Evolutionary conservation across 2,888 invertebrate genomes (phyloP).

Genomic region (Yponomeuta plumbellus): DNA sequence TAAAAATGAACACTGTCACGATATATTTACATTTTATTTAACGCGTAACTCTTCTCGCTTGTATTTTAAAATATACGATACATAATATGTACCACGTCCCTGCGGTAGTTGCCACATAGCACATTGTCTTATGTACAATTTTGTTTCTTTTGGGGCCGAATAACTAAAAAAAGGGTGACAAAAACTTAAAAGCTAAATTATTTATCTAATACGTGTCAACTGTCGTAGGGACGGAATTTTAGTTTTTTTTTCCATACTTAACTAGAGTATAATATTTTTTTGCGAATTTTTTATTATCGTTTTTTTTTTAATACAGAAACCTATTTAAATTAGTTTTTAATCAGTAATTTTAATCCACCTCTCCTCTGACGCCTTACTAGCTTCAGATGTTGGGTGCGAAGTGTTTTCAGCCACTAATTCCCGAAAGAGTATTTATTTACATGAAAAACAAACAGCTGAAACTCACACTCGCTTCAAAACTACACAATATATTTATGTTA

Average conservation of each 20-base stretch:
- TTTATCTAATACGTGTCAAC: slow-evolving; percentile 23
- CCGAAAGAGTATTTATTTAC: slow-evolving; percentile 30
- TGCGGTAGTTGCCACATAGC: slow-evolving; percentile 28
- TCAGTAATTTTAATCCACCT: slow-evolving; percentile 41
- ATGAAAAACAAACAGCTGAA: slow-evolving; percentile 21
- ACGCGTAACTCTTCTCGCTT: slow-evolving; percentile 24
- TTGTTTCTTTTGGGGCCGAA: slow-evolving; percentile 20
- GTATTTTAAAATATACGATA: slow-evolving; percentile 53
- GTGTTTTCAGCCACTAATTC: slow-evolving; percentile 29
- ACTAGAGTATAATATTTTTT: slow-evolving; percentile 37
- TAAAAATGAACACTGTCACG: slow-evolving; percentile 62
- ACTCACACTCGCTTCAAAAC: slow-evolving; percentile 29
- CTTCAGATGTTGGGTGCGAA: background rate
- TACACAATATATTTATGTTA: slow-evolving; percentile 37
- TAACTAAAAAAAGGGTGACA: background rate
- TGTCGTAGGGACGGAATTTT: slow-evolving; percentile 34
- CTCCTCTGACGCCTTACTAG: slow-evolving; percentile 25
- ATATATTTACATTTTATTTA: slow-evolving; percentile 54
- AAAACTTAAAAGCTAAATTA: slow-evolving; percentile 10
- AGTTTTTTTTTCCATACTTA: slow-evolving; percentile 32
- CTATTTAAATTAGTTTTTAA: slow-evolving; percentile 45
- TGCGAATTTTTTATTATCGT: slow-evolving; percentile 32
- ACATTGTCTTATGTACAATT: slow-evolving; percentile 49
- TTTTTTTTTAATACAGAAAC: slow-evolving; percentile 55
- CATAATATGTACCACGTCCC: slow-evolving; percentile 21